Percentiles rank a stretch among this genome's conserved stretches.
phyloP scores from a whole-genome alignment of 23 tunicate species.

The Trididemnum clinides region DNA sequence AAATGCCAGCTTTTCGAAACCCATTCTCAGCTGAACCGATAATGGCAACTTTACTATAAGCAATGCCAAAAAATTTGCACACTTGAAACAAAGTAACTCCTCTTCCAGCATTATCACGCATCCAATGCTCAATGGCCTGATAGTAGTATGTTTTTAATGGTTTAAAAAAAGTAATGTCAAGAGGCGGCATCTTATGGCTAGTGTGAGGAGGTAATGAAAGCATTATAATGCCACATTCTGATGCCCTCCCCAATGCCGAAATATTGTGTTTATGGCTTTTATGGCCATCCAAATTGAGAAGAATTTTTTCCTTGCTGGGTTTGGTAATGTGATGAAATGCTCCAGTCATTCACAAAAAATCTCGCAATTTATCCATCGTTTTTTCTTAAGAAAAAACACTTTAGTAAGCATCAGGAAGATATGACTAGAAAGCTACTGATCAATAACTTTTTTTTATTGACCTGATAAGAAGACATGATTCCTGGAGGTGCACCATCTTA shows the following conservation, averaged over 20 bases:
- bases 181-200: constrained; percentile 33
- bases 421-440: no score
- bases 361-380: constrained; percentile 49
- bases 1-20: constrained; percentile 40
- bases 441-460: no score
- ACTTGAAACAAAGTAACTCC: constrained; percentile 13
- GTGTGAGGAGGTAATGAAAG: constrained; percentile 42
- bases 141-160: constrained; percentile 31
- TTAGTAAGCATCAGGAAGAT: no score
- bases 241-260: constrained; percentile 1
- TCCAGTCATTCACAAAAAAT: constrained; percentile 31
- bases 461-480: no score
- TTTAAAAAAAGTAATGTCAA: constrained; percentile 37
- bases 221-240: constrained; percentile 32
- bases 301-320: constrained; percentile 2
- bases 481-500: no score
- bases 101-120: constrained; percentile 43
- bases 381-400: constrained; percentile 30
- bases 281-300: constrained; percentile 36
- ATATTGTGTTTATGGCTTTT: constrained; percentile 36
- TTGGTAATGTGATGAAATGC: constrained; percentile 30
- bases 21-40: constrained; percentile 37
- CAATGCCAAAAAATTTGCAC: constrained; percentile 37
- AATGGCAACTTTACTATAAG: constrained; percentile 29
- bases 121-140: constrained; percentile 36